Evolutionary conservation across 2,888 invertebrate genomes (phyloP).

Genomic region (Oligia fasciuncula): DNA sequence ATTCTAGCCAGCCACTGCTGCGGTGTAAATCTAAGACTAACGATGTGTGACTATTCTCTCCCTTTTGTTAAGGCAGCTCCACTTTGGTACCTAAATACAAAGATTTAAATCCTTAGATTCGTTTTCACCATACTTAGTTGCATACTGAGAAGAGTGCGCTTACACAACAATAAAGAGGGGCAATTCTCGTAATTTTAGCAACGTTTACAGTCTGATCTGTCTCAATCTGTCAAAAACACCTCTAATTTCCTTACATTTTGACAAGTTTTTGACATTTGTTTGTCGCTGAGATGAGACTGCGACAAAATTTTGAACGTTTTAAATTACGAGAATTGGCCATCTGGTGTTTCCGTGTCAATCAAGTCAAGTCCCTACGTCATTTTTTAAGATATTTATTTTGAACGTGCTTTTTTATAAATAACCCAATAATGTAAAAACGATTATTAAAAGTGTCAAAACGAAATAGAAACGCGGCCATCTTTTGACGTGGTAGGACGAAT

Average conservation of each 20-base stretch:
- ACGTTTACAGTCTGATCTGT: too few species aligned
- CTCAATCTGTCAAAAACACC: too few species aligned
- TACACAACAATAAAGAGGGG: too few species aligned
- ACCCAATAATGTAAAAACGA: too few species aligned
- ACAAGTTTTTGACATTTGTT: too few species aligned
- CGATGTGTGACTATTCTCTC: conserved; percentile 66
- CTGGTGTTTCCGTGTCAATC: background rate
- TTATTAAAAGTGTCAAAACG: background rate
- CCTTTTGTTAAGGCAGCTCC: conserved; percentile 61
- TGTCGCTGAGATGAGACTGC: too few species aligned
- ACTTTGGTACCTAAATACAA: conserved; percentile 49
- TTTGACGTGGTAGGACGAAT: background rate
- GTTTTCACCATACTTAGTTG: background rate
- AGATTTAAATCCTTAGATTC: conserved; percentile 7
- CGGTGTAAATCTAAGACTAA: conserved; percentile 64
- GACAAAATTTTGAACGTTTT: too few species aligned
- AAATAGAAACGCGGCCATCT: background rate
- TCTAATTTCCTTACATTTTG: too few species aligned
- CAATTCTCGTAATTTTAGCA: too few species aligned
- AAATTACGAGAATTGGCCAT: too few species aligned
- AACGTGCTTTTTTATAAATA: background rate
- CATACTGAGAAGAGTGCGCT: background rate
- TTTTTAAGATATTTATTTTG: background rate
- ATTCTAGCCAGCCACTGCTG: conserved; percentile 35
- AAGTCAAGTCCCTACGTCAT: background rate